Percentiles rank a stretch among this genome's conserved stretches.
These are phyloP conservation scores for Cyclina sinensis DNA, from an alignment of 1,140 invertebrate genomes.

Conservation along the genomic window DNA sequence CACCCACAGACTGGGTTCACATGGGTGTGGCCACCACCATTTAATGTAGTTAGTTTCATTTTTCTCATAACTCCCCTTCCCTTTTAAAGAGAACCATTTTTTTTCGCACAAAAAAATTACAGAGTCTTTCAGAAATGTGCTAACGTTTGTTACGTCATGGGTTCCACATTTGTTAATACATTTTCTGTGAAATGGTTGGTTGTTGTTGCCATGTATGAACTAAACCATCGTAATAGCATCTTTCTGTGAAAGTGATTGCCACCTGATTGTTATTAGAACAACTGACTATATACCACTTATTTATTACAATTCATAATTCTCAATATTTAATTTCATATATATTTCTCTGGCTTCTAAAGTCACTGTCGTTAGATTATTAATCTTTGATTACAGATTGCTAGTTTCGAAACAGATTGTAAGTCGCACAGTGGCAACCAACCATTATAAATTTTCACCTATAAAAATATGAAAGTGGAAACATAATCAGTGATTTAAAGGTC, in stretches of 20 bases:
- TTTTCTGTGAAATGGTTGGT: conserved; percentile 56
- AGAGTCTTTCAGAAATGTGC: conserved; percentile 69
- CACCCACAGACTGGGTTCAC: conserved; percentile 35
- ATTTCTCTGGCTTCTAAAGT: conserved; percentile 55
- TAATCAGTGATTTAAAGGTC: conserved; percentile 28
- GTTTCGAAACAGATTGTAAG: conserved; percentile 2
- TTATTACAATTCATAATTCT: conserved; percentile 51
- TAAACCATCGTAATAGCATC: conserved; percentile 16
- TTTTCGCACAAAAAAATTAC: conserved; percentile 56
- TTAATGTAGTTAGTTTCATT: conserved; percentile 68
- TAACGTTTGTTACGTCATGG: conserved; percentile 60
- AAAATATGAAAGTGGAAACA: conserved; percentile 58
- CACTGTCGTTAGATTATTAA: conserved; percentile 4
- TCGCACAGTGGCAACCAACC: not conserved
- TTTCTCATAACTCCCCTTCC: conserved; percentile 33
- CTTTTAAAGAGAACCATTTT: conserved; percentile 63
- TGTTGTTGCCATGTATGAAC: not conserved
- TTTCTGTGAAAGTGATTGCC: conserved; percentile 44
- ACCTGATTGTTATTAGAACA: conserved; percentile 11
- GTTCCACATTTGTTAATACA: conserved; percentile 69
- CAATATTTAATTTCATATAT: conserved; percentile 46
- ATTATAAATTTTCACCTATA: conserved; percentile 25
- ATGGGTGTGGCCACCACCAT: conserved; percentile 38
- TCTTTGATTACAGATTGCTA: not conserved
- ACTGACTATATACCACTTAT: conserved; percentile 31